Conservation (phyloP, 2,113 vertebrate genomes). For the Struthidea cinerea region DNA sequence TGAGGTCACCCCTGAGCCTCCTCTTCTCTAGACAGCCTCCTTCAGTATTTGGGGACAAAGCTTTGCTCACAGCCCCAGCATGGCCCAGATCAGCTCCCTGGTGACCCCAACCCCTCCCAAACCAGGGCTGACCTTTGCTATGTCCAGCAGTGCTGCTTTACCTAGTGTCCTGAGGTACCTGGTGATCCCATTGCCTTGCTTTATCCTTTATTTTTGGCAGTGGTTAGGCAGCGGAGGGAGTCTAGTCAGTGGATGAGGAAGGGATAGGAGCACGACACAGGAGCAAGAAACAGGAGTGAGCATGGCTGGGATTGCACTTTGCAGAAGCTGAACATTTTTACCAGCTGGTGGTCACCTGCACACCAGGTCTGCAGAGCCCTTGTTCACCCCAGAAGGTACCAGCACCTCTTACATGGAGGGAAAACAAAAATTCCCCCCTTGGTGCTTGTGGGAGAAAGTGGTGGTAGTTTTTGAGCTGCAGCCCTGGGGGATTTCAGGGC, state of each 20-base stretch:
- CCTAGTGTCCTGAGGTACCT: accelerated
- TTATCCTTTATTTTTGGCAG: background rate
- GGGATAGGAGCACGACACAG: background rate
- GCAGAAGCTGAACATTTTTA: background rate
- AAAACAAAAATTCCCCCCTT: background rate
- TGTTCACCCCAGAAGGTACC: background rate
- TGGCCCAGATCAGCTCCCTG: background rate
- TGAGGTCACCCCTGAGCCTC: background rate
- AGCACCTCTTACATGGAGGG: background rate
- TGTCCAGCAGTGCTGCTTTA: background rate
- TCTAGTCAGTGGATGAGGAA: background rate
- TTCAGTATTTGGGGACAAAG: accelerated
- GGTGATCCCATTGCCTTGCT: background rate
- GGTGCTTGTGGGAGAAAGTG: background rate
- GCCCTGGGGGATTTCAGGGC: constrained; percentile 42
- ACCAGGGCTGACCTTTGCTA: background rate
- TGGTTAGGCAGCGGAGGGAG: background rate
- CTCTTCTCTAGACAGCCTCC: background rate
- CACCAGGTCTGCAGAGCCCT: background rate
- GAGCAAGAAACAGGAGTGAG: background rate
- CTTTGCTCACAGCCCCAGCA: background rate
- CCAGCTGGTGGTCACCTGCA: accelerated
- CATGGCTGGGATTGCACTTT: background rate
- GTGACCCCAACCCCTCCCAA: background rate
- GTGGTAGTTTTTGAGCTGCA: constrained; percentile 19